Evolutionary conservation across 2,113 vertebrate genomes (phyloP).

Genomic region (Cyphomyrus discorhynchus): DNA sequence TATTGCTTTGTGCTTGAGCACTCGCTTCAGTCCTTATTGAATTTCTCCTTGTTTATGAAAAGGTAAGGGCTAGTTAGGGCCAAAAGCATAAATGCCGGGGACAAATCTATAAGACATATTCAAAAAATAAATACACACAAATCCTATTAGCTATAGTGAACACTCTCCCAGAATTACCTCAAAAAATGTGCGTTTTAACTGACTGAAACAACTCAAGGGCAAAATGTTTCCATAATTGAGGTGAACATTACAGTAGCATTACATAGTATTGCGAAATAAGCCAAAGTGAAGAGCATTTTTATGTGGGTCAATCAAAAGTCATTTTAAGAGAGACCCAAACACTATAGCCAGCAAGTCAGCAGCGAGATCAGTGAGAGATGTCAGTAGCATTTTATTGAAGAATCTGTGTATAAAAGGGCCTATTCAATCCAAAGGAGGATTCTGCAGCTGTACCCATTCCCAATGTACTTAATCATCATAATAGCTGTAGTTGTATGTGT

Average conservation of each 20-base stretch:
- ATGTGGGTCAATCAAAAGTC: neutral
- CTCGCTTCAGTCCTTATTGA: neutral
- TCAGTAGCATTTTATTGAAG: neutral
- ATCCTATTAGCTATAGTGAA: neutral
- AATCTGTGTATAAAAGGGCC: neutral
- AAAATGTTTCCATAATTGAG: constrained; percentile 7
- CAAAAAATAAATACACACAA: constrained; percentile 1
- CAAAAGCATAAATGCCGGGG: neutral
- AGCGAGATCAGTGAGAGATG: neutral
- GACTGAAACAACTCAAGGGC: neutral
- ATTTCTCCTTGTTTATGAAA: constrained; percentile 21
- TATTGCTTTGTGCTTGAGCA: neutral
- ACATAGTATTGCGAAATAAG: constrained; percentile 4
- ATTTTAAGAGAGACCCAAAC: neutral
- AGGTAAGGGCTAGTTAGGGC: constrained; percentile 2
- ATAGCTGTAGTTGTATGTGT: neutral
- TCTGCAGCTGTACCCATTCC: neutral
- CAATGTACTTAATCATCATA: neutral
- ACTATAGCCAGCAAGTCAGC: neutral
- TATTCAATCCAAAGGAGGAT: neutral
- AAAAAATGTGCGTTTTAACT: neutral
- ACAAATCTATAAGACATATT: neutral
- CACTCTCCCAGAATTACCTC: neutral
- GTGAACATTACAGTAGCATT: constrained; percentile 1
- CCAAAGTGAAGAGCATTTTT: neutral